phyloP scores from a whole-genome alignment of 1,140 invertebrate genomes.

The Diuraphis noxia region DNA sequence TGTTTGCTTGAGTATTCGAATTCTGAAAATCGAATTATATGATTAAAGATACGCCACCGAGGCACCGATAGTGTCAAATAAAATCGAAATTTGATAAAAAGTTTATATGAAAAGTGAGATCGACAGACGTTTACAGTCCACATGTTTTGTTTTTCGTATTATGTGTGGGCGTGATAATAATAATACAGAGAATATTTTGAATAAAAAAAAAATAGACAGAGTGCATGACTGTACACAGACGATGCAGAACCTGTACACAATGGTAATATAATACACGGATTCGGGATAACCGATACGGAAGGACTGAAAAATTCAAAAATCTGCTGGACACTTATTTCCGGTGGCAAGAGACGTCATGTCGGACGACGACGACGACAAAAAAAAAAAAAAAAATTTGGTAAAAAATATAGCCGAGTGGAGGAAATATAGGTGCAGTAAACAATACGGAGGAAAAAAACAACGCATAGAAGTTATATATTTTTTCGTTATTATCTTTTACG shows the following conservation, averaged over 20 bases:
- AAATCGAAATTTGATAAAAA: not conserved
- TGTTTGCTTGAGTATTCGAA: too few species aligned
- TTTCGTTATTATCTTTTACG: constrained; percentile 28
- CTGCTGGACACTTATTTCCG: not conserved
- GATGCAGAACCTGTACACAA: not conserved
- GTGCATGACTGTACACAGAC: too few species aligned
- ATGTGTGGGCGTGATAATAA: not conserved
- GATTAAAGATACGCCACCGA: not conserved
- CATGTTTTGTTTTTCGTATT: not conserved
- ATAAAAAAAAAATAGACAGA: not conserved
- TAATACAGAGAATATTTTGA: not conserved
- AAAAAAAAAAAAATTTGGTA: not conserved
- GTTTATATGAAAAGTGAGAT: not conserved
- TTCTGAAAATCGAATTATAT: too few species aligned
- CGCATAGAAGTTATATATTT: not conserved
- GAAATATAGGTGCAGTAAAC: not conserved
- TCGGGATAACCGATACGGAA: not conserved
- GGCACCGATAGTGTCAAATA: not conserved
- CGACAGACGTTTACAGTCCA: not conserved
- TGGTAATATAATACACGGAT: not conserved
- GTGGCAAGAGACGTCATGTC: not conserved
- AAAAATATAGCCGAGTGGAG: not conserved
- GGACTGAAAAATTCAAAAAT: not conserved
- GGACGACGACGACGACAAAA: not conserved
- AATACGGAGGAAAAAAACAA: not conserved